Base-by-base conservation (phyloP, 2,113 vertebrate species). In the Caracal caracal region DNA sequence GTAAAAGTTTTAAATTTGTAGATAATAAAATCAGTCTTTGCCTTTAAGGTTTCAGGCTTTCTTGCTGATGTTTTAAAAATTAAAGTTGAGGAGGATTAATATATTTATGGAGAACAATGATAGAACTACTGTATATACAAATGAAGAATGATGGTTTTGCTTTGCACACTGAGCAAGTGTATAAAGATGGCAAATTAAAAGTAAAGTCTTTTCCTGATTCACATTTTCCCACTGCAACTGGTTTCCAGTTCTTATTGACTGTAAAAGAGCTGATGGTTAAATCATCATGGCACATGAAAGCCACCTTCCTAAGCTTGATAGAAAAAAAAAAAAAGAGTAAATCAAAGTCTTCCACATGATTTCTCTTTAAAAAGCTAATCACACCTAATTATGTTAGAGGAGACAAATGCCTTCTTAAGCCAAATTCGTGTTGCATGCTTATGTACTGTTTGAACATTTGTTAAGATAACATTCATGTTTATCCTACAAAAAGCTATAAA, bases 21-120 rank as follows among this genome's bases (percentile, higher is more conserved):
- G 70, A 24, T 75, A 61, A 90, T 49, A 49, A 59, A 87, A 90
- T 49, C 22, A 61, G 12, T 66, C 37, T 66, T 35, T 90, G 70
- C 33, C 43, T 84, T 35, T 90, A 92, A 75, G 15, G 6, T 96
- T 90, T 80, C 61, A 90, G 82, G 13, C 68, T 80, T 90, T 94
- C 75, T 28, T 61, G n/a, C 8, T 93, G 76, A 66, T 87, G 43
- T n/a, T 88, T 93, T 83, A 6, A 51, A 95, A 91, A 66, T 63
- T 3, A 68, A n/a, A 17, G 22, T 89, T 82, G 56, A 84, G 78
- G 47, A 88, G 53, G 90, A 28, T 9, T 70, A 53, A n/a, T 24
- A 35, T 16, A 63, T n/a, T 79, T 51, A 78, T 37, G 24, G 47
- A 85, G 35, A 94, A 26, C 0, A 47, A 30, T 28, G 30, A 35